These are phyloP conservation scores for Troides helena DNA, from an alignment of 2,888 invertebrate species.

Conservation along the genomic window DNA sequence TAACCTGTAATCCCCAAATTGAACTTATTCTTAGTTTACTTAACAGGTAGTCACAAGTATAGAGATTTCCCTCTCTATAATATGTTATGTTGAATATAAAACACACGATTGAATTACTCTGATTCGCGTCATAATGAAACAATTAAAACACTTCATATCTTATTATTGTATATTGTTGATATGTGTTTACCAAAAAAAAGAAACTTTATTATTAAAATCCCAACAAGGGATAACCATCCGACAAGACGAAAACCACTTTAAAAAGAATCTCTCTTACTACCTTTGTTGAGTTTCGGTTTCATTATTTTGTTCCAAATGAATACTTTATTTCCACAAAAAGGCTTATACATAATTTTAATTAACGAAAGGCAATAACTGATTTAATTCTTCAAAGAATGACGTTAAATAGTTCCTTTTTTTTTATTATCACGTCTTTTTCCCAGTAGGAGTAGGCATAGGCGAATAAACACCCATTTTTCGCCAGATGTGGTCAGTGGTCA, in stretches of 20 bases:
- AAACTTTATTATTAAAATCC: neutral
- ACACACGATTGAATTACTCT: neutral
- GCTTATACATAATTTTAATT: neutral
- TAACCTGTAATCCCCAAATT: constrained; percentile 12
- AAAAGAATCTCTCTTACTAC: neutral
- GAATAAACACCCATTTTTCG: too few species aligned
- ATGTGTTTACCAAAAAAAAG: too few species aligned
- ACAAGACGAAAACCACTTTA: neutral
- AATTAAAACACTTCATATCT: neutral
- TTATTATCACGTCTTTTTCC: too few species aligned
- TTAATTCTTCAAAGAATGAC: too few species aligned
- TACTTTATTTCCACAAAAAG: too few species aligned
- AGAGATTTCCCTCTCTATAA: neutral
- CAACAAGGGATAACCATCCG: neutral
- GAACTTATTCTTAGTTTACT: neutral
- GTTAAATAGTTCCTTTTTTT: too few species aligned
- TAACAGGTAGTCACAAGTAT: too few species aligned
- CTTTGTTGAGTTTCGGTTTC: too few species aligned
- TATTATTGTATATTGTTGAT: neutral
- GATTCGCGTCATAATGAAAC: neutral
- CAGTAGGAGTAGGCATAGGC: too few species aligned
- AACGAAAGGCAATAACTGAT: neutral
- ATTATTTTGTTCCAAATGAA: too few species aligned
- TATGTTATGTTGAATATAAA: neutral
- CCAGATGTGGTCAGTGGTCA: too few species aligned